A percentile compares a stretch with the other conserved stretches of the same genome.
phyloP scores from a whole-genome alignment of 2,797 vertebrate species.

The Gobionotothen gibberifrons region DNA sequence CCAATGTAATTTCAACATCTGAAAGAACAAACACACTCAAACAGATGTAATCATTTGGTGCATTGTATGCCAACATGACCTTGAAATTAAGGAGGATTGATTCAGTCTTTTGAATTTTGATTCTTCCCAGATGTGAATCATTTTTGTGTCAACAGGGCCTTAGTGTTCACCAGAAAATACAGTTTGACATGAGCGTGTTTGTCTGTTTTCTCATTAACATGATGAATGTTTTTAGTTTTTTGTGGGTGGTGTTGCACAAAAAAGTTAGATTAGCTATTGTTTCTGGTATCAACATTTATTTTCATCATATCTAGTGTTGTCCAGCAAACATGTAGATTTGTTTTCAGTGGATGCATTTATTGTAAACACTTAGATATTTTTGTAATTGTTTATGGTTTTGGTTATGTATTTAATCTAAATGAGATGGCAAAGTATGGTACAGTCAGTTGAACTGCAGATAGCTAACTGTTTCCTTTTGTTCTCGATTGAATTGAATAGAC shows the following conservation, averaged over 20 bases:
- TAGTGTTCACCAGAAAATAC: slow-evolving; percentile 40
- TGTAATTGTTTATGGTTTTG: slow-evolving; percentile 37
- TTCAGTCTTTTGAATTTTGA: slow-evolving; percentile 65
- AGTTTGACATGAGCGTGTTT: slow-evolving; percentile 56
- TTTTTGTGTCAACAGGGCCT: slow-evolving; percentile 53
- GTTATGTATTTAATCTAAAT: slow-evolving; percentile 29
- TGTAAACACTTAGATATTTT: slow-evolving; percentile 45
- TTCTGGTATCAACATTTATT: slow-evolving; percentile 36
- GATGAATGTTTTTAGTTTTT: slow-evolving; percentile 38
- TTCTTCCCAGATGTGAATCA: slow-evolving; percentile 72
- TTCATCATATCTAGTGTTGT: slow-evolving; percentile 42
- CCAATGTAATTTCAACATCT: slow-evolving; percentile 55
- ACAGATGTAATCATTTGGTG: slow-evolving; percentile 58
- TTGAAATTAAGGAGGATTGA: slow-evolving; percentile 65
- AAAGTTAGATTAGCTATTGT: slow-evolving; percentile 39
- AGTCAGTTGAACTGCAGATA: slow-evolving; percentile 11
- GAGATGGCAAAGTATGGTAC: slow-evolving; percentile 28
- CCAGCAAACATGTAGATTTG: slow-evolving; percentile 10
- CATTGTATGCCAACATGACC: slow-evolving; percentile 65
- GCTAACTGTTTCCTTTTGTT: slow-evolving; percentile 46
- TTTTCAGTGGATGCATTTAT: slow-evolving; percentile 25
- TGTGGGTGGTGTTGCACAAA: slow-evolving; percentile 22
- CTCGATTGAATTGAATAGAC: slow-evolving; percentile 17
- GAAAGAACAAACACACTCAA: slow-evolving; percentile 61
- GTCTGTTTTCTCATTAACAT: slow-evolving; percentile 57